These are phyloP conservation scores for Protobothrops mucrosquamatus DNA, from an alignment of 2,113 vertebrate genomes.

Conservation along the genomic window DNA sequence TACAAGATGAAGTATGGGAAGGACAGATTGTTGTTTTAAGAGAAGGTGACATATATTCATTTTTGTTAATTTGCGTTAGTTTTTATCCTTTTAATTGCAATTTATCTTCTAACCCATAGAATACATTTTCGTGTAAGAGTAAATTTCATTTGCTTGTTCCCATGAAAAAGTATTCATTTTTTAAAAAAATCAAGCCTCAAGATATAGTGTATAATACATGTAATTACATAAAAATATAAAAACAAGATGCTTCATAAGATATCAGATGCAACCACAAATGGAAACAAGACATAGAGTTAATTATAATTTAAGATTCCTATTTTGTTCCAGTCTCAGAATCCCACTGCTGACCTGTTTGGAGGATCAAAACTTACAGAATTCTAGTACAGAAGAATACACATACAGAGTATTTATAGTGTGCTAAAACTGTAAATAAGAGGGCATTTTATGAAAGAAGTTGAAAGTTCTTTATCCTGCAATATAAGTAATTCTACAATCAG, in stretches of 20 bases:
- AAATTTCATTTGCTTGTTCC: neutral
- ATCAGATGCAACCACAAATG: neutral
- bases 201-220: neutral
- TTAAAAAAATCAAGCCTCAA: neutral
- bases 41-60: too few species aligned
- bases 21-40: neutral
- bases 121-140: neutral
- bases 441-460: accelerated
- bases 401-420: neutral
- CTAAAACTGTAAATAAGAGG: neutral
- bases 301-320: neutral
- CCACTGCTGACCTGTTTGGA: accelerated
- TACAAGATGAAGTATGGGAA: too few species aligned
- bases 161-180: neutral
- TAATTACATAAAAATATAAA: neutral
- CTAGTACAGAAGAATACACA: neutral
- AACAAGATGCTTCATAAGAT: neutral
- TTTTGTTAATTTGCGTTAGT: neutral
- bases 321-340: neutral
- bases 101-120: neutral
- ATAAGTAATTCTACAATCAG: neutral
- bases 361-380: neutral
- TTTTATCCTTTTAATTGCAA: neutral
- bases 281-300: neutral
- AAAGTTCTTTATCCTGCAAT: conserved; percentile 7